Evolutionary conservation across 2,113 vertebrate species (phyloP).

Genomic region (Eulemur macaco): DNA sequence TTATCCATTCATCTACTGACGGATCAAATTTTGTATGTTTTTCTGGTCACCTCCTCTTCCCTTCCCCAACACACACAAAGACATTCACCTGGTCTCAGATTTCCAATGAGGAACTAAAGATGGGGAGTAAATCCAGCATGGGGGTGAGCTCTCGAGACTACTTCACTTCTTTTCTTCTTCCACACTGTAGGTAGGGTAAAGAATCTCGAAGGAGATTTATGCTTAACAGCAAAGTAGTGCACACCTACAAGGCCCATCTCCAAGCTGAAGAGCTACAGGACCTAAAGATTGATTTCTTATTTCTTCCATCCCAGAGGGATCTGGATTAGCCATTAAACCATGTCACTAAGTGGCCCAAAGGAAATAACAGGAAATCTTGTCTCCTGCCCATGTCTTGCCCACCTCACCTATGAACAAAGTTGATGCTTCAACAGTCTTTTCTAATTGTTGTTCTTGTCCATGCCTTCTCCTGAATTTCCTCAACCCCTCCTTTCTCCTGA

Average conservation of each 20-base stretch:
- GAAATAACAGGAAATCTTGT: background rate
- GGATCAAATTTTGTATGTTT: background rate
- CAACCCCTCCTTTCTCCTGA: background rate
- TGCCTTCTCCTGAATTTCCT: background rate
- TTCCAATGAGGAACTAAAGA: background rate
- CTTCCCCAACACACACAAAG: background rate
- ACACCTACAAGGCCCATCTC: background rate
- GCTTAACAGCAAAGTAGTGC: background rate
- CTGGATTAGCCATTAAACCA: background rate
- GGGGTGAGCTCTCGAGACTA: background rate
- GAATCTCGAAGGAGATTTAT: background rate
- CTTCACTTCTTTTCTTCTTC: background rate
- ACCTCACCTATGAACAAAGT: background rate
- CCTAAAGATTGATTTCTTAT: no score
- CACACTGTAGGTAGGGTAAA: background rate
- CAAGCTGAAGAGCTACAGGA: background rate
- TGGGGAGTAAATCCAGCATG: background rate
- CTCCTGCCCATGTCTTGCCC: background rate
- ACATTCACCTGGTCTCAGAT: background rate
- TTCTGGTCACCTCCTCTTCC: background rate
- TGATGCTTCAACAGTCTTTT: background rate
- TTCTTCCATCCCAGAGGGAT: background rate
- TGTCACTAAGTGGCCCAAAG: background rate
- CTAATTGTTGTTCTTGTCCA: no score
- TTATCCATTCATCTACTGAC: background rate